Percentiles rank a stretch among this genome's conserved stretches.
Evolutionary conservation across 2,113 vertebrate species (phyloP).

Genomic region (Epinephelus moara): DNA sequence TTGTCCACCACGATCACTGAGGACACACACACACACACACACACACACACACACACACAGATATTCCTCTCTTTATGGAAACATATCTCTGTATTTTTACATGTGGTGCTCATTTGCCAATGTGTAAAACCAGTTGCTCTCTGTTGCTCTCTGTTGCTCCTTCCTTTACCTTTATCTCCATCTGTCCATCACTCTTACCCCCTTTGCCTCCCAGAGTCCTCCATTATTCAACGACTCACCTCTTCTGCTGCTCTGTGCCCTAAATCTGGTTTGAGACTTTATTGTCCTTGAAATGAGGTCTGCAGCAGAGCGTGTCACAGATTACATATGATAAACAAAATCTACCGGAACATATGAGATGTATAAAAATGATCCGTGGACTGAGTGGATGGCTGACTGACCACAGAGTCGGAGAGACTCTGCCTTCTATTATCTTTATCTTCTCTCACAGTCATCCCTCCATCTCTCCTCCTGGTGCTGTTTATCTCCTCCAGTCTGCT

Average conservation of each 20-base stretch:
- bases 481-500: too few species aligned
- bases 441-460: background rate
- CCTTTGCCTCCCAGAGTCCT: slow-evolving; percentile 11
- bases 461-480: too few species aligned
- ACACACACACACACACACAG: too few species aligned
- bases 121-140: background rate
- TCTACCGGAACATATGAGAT: slow-evolving; percentile 56
- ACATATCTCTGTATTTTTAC: too few species aligned
- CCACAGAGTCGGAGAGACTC: background rate
- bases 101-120: too few species aligned
- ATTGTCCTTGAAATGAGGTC: slow-evolving; percentile 76
- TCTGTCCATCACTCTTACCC: slow-evolving; percentile 38
- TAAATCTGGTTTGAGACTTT: slow-evolving; percentile 69
- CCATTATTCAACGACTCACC: slow-evolving; percentile 54
- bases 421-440: background rate
- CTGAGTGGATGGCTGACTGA: slow-evolving; percentile 1
- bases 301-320: slow-evolving; percentile 37
- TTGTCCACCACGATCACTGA: background rate
- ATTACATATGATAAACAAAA: slow-evolving; percentile 52
- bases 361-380: slow-evolving; percentile 9
- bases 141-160: background rate
- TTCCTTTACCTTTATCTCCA: slow-evolving; percentile 7
- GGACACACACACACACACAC: background rate
- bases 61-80: too few species aligned
- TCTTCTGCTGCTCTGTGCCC: slow-evolving; percentile 28